Conservation (phyloP, 2,888 invertebrate species). For the Drosophila pegasa region DNA sequence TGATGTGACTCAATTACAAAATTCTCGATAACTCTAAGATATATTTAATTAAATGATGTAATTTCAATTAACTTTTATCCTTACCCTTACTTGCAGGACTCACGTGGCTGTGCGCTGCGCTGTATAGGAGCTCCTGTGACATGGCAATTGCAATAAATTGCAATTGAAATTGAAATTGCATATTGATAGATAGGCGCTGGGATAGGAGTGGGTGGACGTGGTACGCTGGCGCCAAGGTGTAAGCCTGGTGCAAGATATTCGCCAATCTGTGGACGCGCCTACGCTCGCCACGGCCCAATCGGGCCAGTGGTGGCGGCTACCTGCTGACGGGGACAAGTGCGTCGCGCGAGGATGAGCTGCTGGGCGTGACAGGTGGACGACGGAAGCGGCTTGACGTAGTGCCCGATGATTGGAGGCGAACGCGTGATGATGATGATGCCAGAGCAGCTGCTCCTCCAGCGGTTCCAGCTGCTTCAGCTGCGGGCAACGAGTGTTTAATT, state of each 20-base stretch:
- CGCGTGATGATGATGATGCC: conserved; percentile 18
- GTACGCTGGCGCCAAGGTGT: conserved; percentile 56
- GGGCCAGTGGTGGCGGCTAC: conserved; percentile 85
- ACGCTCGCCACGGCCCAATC: conserved; percentile 85
- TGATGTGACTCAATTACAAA: background rate
- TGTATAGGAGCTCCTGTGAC: conserved; percentile 1
- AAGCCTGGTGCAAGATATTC: conserved; percentile 73
- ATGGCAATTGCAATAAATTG: conserved; percentile 34
- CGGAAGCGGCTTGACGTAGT: conserved; percentile 46
- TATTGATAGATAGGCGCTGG: conserved; percentile 1
- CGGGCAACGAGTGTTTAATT: conserved; percentile 81
- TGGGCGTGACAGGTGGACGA: conserved; percentile 64
- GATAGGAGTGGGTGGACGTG: conserved; percentile 6
- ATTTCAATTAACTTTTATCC: conserved; percentile 1
- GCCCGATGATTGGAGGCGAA: conserved; percentile 27
- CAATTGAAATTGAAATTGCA: conserved; percentile 42
- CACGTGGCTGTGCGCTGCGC: background rate
- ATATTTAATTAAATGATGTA: conserved; percentile 3
- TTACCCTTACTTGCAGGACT: conserved; percentile 2
- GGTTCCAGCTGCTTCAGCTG: background rate
- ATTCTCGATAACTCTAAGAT: background rate
- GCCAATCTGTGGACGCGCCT: conserved; percentile 85
- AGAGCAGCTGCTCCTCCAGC: background rate
- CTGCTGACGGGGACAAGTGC: conserved; percentile 78
- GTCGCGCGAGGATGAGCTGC: conserved; percentile 75